A percentile compares a stretch with the other conserved stretches of the same genome.
phyloP scores from a whole-genome alignment of 2,797 vertebrate genomes.

The Eleutherodactylus coqui region DNA sequence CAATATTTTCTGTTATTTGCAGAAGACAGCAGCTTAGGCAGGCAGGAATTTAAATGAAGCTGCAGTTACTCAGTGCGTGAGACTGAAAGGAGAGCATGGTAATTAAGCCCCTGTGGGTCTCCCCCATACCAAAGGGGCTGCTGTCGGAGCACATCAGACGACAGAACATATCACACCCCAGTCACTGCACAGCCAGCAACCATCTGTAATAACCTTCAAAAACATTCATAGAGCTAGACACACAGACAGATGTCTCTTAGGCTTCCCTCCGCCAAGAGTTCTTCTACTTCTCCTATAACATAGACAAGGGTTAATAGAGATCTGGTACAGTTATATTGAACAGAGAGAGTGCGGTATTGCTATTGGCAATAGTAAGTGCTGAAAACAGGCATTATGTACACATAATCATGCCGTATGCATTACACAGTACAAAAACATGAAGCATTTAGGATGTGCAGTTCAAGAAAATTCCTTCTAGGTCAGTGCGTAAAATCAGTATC shows the following conservation, averaged over 20 bases:
- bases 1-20: constrained; percentile 16
- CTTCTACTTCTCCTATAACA: neutral
- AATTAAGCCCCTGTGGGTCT: constrained; percentile 48
- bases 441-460: neutral
- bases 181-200: constrained; percentile 44
- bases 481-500: neutral
- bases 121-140: constrained; percentile 24
- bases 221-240: neutral
- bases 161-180: constrained; percentile 41
- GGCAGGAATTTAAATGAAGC: constrained; percentile 37
- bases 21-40: neutral
- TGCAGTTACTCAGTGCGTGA: constrained; percentile 32
- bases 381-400: neutral
- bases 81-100: constrained; percentile 34
- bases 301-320: neutral
- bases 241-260: constrained; percentile 1
- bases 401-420: neutral
- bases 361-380: neutral
- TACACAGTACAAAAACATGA: neutral
- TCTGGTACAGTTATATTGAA: neutral
- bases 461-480: neutral
- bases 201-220: constrained; percentile 27
- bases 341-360: neutral
- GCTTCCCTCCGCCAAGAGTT: neutral
- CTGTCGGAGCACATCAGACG: constrained; percentile 27